Conservation (phyloP, 2,888 invertebrate species). For the Drosophila hawaiiensis region DNA sequence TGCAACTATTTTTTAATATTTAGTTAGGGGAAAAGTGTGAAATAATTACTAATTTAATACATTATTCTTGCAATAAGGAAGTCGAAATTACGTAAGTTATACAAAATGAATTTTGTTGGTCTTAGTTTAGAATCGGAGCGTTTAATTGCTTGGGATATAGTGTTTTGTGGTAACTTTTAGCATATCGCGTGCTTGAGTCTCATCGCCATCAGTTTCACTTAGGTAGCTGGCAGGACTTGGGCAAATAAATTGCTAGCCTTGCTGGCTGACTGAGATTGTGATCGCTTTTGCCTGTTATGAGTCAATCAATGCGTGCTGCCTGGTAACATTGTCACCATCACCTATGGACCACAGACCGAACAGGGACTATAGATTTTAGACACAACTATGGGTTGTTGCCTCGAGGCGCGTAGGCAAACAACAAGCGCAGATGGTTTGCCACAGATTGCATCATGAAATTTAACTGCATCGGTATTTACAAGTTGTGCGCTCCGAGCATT, state of each 20-base stretch:
- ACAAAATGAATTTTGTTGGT: neutral
- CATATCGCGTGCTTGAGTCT: constrained; percentile 64
- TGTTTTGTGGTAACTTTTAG: constrained; percentile 7
- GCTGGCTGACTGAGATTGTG: constrained; percentile 58
- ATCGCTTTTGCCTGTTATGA: constrained; percentile 74
- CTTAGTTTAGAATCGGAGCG: neutral
- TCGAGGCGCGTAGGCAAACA: constrained; percentile 62
- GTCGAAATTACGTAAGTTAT: neutral
- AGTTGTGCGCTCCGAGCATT: constrained; percentile 50
- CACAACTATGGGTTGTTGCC: constrained; percentile 18
- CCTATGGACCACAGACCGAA: constrained; percentile 32
- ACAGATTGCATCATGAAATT: constrained; percentile 76
- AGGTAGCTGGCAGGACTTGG: constrained; percentile 51
- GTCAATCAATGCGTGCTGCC: constrained; percentile 72
- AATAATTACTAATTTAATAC: neutral
- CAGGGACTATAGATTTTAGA: constrained; percentile 15
- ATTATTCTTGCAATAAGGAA: neutral
- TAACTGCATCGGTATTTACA: constrained; percentile 60
- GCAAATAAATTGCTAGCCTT: constrained; percentile 68
- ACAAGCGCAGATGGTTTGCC: constrained; percentile 68
- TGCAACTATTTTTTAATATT: neutral
- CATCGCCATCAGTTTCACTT: constrained; percentile 73
- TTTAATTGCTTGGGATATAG: constrained; percentile 28
- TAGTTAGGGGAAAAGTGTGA: neutral
- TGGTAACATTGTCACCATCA: constrained; percentile 75